Conservation (phyloP, 2,797 vertebrate species). For the Petrocephalus schoutedeni region DNA sequence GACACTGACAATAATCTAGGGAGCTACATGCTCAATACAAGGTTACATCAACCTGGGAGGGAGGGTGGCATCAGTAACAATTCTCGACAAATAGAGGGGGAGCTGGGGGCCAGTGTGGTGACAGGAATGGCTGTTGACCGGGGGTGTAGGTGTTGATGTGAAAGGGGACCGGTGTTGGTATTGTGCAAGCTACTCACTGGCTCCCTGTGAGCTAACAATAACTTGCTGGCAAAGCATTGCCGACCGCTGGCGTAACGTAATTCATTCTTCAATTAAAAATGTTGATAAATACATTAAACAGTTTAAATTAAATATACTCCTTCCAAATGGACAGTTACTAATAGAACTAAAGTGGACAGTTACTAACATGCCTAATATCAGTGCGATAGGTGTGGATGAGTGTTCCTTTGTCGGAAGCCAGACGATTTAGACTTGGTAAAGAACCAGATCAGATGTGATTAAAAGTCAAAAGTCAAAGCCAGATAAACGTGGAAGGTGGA, state of each 20-base stretch:
- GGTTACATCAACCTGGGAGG: not conserved
- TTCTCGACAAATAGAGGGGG: not conserved
- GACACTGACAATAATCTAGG: not conserved
- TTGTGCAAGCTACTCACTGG: not conserved
- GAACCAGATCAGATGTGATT: not conserved
- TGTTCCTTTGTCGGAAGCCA: not conserved
- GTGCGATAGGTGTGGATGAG: not conserved
- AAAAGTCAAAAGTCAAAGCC: not conserved
- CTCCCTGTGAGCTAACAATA: not conserved
- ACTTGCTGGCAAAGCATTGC: not conserved
- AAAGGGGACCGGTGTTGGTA: not conserved
- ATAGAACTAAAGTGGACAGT: not conserved
- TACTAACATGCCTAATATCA: not conserved
- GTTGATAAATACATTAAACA: not conserved
- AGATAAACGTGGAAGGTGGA: not conserved
- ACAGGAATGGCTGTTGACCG: not conserved
- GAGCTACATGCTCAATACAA: not conserved
- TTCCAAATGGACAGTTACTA: not conserved
- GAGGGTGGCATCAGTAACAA: not conserved
- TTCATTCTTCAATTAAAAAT: not conserved
- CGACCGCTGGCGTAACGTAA: not conserved
- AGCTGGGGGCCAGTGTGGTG: not conserved
- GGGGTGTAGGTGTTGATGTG: not conserved
- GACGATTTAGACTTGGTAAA: not conserved
- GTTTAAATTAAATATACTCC: not conserved